Evolutionary conservation across 2,113 vertebrate genomes (phyloP), one percentile per base, ranked within the genome.

Genomic region (Hiodon alosoides): DNA sequence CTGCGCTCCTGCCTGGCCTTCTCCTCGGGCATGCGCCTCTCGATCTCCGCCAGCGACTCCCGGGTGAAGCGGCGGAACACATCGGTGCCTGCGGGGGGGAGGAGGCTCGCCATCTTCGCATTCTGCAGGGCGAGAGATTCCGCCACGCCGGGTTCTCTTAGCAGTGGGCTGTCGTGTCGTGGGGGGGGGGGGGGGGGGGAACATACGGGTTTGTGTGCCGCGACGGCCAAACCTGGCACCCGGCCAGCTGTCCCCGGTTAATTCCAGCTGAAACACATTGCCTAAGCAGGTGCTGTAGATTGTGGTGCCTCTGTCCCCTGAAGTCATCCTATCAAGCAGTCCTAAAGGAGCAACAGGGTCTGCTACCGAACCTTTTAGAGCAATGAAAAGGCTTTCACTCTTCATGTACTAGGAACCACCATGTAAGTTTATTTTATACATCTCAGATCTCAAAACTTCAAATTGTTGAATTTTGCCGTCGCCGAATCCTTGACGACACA

Each of bases 41-140:
- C 91, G 74, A 95, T 93, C 79, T 89, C 90, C 0, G 83, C 90
- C 85, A 95, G 87, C 2, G 91, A 93, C 83, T 92, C 93, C 2
- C 84, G 90, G 0, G 93, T 94, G 86, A 96, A 94, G 79, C 82
- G 93, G 51, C 87, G 93, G 74, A 96, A 88, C 83, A 86, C 87
- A 0, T 91, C 79, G 0, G 90, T 90, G 82, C 92, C 93, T 55
- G 89, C 78, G 60, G 84, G 85, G 62, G 79, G 79, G 74, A 90
- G 77, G 52, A 76, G 85, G 78, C 46, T 4, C 85, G 88, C 69
- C 94, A 95, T 94, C 83, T 89, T 95, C 73, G 86, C 94, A 95
- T 95, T 90, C 84, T 93, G 79, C 87, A 90, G 6, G 48, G 17
- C 5, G 80, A 79, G 75, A 61, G 74, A 68, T 62, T 54, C 76